Percentiles rank a stretch among this genome's conserved stretches.
phyloP scores from a whole-genome alignment of 2,113 vertebrate species.

The Paradoxurus hermaphroditus region DNA sequence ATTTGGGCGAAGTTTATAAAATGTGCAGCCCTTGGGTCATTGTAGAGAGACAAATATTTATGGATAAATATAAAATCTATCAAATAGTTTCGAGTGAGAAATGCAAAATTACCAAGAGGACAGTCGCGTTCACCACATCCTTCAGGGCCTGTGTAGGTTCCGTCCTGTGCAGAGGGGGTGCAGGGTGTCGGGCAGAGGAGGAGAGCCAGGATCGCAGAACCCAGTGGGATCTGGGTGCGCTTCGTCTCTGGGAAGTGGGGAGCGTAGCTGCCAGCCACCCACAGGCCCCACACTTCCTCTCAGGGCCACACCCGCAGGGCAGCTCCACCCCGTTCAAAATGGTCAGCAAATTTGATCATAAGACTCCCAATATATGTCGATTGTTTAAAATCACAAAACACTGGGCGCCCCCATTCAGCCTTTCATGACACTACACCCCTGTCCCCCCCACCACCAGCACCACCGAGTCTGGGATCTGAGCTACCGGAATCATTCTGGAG shows the following conservation, averaged over 20 bases:
- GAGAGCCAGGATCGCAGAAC: not conserved
- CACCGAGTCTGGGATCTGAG: not conserved
- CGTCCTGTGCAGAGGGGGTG: too few relatives aligned
- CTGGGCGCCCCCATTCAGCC: not conserved
- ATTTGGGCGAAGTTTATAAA: too few relatives aligned
- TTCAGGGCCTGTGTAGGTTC: fast-evolving
- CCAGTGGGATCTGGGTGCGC: not conserved
- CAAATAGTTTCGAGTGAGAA: not conserved
- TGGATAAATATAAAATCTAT: not conserved
- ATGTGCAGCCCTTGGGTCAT: not conserved
- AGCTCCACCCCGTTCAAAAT: not conserved
- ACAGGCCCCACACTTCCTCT: fast-evolving
- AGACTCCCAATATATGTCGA: not conserved
- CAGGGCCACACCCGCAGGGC: not conserved
- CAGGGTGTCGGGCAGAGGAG: too few relatives aligned
- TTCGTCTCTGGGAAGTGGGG: not conserved
- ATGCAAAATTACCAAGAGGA: too few relatives aligned
- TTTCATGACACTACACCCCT: not conserved
- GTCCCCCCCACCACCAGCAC: fast-evolving
- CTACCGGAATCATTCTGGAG: not conserved
- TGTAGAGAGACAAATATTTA: not conserved
- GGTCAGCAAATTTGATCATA: not conserved
- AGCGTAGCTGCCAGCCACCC: not conserved
- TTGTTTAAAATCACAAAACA: not conserved
- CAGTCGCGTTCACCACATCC: fast-evolving